phyloP scores from a whole-genome alignment of 2,797 vertebrate genomes.

The Etheostoma nigrum region DNA sequence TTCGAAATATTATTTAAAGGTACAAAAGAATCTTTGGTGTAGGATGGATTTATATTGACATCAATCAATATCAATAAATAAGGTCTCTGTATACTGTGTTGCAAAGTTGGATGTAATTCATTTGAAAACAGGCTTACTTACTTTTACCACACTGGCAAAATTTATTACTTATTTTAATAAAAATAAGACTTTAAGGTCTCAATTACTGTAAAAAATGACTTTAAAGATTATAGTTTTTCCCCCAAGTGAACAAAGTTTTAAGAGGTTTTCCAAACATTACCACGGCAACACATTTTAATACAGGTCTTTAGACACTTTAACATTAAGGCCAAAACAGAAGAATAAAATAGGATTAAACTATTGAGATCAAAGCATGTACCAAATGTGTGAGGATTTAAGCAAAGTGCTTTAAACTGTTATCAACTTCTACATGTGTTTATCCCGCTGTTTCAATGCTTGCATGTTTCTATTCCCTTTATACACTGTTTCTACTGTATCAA shows the following conservation, averaged over 20 bases:
- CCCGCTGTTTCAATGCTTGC: background rate
- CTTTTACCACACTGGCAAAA: too few relatives aligned
- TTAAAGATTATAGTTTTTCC: background rate
- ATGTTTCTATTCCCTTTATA: constrained; percentile 2
- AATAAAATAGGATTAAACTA: background rate
- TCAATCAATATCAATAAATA: too few relatives aligned
- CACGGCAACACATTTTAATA: background rate
- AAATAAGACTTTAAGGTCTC: background rate
- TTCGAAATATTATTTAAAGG: too few relatives aligned
- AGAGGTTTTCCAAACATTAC: background rate
- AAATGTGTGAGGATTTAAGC: constrained; percentile 13
- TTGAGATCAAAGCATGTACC: constrained; percentile 15
- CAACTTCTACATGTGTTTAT: constrained; percentile 6
- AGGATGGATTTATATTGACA: too few relatives aligned
- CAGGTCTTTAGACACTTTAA: background rate
- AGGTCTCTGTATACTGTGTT: too few relatives aligned
- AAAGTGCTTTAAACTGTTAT: constrained; percentile 8
- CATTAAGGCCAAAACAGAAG: background rate
- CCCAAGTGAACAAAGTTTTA: background rate
- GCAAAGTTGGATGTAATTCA: background rate
- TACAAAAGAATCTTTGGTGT: too few relatives aligned
- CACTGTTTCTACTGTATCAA: background rate
- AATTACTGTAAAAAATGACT: background rate
- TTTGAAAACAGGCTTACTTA: background rate
- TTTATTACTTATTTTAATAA: background rate